A percentile compares a stretch with the other conserved stretches of the same genome.
Evolutionary conservation across 2,888 invertebrate genomes (phyloP).

Genomic region (Zygogramma bicolorata): DNA sequence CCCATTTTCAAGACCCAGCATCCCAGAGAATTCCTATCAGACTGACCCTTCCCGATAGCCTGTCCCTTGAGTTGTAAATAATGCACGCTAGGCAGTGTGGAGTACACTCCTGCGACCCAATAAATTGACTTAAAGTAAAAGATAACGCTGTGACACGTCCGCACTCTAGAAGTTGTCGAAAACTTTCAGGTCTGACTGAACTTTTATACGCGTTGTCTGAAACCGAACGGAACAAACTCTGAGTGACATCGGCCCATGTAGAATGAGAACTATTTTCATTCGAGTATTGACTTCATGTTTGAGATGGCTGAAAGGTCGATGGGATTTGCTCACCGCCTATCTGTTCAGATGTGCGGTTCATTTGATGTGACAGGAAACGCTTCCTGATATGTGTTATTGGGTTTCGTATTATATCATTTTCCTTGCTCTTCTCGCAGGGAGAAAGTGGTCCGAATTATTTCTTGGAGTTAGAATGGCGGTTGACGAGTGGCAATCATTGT

Average conservation of each 20-base stretch:
- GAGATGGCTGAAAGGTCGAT: background rate
- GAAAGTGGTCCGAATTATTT: no score
- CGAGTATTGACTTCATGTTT: constrained; percentile 10
- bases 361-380: background rate
- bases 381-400: background rate
- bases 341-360: background rate
- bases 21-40: background rate
- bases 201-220: constrained; percentile 33
- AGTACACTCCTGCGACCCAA: constrained; percentile 32
- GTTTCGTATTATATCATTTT: background rate
- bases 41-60: constrained; percentile 13
- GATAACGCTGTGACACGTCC: constrained; percentile 35
- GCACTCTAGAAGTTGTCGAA: constrained; percentile 27
- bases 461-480: no score
- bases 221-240: constrained; percentile 33
- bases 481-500: no score
- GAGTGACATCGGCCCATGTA: constrained; percentile 27
- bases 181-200: constrained; percentile 31
- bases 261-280: constrained; percentile 14
- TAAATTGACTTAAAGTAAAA: constrained; percentile 37
- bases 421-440: background rate
- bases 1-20: background rate
- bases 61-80: constrained; percentile 33
- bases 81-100: constrained; percentile 26
- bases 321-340: background rate